Evolutionary conservation across 2,888 invertebrate genomes (phyloP), one percentile per base, ranked within the genome.

Genomic region (Hydrotaea cyrtoneurina): DNA sequence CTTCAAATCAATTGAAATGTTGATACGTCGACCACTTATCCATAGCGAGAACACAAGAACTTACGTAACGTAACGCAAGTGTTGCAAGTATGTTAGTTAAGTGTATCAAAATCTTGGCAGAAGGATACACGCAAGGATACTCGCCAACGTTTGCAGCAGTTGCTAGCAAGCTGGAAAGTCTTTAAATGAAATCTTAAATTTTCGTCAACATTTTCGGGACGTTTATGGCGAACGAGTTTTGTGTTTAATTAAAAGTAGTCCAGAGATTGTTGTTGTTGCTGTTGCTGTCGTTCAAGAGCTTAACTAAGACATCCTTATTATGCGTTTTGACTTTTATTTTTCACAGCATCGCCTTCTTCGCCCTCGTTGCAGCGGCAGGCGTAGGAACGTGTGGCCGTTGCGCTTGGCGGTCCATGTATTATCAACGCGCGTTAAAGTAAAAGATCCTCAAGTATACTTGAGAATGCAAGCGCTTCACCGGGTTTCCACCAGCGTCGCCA

Each of bases 1-100:
- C 85, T 85, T 85, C 85, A 85, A 85, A 85, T 85, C 85, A 85
- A 82, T 85, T 85, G 85, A 85, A 85, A 85, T 85, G 81, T 85
- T 85, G 85, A 85, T 85, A 85, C 69, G 82, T 76, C 85, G 85
- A 79, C 85, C 82, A 85, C 85, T 85, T 85, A 79, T 69, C 69
- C 69, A 19, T 74, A 74, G 23, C 31, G 15, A 80, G 46, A 50
- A 79, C 23, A 62, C 15, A 80, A 80, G 78, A 83, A 80, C 71
- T 74, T 80, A 59, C 66, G 79, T 85, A 82, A 82, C 82, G 59
- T 79, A 82, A 77, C 76, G 85, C 21, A 79, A 85, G 85, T 85
- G 85, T 81, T 81, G 81, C 84, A 85, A 85, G 84, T 85, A 77
- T 85, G 82, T 79, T 82, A 82, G 76, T 85, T 82, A 82, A 85